Conservation (phyloP, 2,797 vertebrate species). For the Hippocampus kuda region DNA sequence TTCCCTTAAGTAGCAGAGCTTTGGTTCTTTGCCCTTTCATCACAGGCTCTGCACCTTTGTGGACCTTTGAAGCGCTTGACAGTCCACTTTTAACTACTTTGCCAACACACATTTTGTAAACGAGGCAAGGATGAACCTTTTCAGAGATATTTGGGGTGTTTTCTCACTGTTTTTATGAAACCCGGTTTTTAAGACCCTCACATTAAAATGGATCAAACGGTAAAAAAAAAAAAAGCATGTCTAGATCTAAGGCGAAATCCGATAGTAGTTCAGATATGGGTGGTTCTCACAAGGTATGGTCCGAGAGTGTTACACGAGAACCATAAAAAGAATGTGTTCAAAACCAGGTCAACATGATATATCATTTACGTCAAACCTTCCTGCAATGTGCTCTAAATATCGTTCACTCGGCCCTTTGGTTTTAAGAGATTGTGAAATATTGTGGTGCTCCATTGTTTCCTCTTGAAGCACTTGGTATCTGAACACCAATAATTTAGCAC, state of each 20-base stretch:
- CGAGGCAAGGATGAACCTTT: conserved; percentile 60
- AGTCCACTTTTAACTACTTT: conserved; percentile 60
- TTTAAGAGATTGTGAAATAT: too few species aligned
- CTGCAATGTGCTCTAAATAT: too few species aligned
- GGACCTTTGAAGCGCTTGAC: conserved; percentile 53
- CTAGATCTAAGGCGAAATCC: conserved; percentile 35
- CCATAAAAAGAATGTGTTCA: too few species aligned
- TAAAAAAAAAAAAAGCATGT: conserved; percentile 69
- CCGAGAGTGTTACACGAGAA: too few species aligned
- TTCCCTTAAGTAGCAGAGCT: conserved; percentile 1
- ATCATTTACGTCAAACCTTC: too few species aligned
- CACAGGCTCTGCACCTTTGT: conserved; percentile 42
- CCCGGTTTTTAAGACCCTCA: conserved; percentile 55
- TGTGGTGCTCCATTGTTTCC: too few species aligned
- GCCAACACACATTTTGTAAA: conserved; percentile 66
- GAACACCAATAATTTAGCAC: too few species aligned
- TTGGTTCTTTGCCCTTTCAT: conserved; percentile 11
- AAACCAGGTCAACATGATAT: too few species aligned
- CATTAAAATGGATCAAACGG: conserved; percentile 43
- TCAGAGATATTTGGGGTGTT: conserved; percentile 40
- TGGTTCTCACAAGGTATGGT: too few species aligned
- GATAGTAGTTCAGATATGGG: background rate
- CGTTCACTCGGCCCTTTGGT: too few species aligned
- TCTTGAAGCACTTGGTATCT: too few species aligned
- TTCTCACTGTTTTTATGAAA: conserved; percentile 57